Conservation (phyloP, 2,113 vertebrate genomes). For the Loxodonta africana region DNA sequence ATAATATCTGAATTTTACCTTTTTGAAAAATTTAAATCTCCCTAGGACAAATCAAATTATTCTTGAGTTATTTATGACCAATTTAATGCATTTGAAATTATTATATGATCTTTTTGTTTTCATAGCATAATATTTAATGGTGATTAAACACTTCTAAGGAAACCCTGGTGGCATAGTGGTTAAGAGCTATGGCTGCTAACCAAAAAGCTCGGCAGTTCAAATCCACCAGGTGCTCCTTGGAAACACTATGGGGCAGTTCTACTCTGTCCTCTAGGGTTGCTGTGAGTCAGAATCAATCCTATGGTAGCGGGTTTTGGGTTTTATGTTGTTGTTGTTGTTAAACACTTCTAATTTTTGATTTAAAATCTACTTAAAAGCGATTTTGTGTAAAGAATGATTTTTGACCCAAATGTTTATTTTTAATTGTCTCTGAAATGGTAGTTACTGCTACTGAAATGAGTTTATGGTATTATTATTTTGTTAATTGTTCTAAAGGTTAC, state of each 20-base stretch:
- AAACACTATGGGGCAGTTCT: too few species aligned
- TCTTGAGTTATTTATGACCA: slow-evolving; percentile 22
- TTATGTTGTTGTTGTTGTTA: too few species aligned
- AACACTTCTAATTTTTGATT: neutral
- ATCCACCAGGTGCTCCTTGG: too few species aligned
- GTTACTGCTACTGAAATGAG: slow-evolving; percentile 46
- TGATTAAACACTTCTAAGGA: neutral
- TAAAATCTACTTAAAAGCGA: slow-evolving; percentile 1
- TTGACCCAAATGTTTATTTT: slow-evolving; percentile 13
- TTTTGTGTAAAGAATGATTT: slow-evolving; percentile 52
- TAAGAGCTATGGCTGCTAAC: too few species aligned
- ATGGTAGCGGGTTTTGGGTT: too few species aligned
- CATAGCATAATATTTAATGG: neutral
- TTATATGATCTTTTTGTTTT: slow-evolving; percentile 21
- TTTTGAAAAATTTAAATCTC: slow-evolving; percentile 49
- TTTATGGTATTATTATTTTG: neutral
- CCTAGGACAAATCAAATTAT: slow-evolving; percentile 14
- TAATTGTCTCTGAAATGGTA: neutral
- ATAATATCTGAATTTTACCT: slow-evolving; percentile 11
- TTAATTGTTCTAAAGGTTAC: slow-evolving; percentile 88
- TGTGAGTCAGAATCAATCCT: too few species aligned
- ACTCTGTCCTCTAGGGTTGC: too few species aligned
- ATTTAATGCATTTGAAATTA: slow-evolving; percentile 43
- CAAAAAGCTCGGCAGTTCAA: too few species aligned
- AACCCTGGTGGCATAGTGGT: too few species aligned